phyloP scores from a whole-genome alignment of 2,113 vertebrate species.

The Pseudonaja textilis region DNA sequence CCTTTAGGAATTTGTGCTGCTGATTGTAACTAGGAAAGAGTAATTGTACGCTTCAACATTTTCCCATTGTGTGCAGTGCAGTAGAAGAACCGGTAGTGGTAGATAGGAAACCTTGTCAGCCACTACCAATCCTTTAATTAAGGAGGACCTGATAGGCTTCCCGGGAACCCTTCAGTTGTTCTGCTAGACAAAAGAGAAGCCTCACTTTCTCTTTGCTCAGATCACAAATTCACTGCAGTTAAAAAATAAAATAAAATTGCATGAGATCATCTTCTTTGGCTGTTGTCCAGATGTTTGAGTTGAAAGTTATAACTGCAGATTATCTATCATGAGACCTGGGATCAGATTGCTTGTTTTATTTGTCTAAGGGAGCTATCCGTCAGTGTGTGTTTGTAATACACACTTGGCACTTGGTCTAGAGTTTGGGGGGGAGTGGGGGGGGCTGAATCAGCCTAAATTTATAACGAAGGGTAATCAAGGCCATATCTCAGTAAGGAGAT shows the following conservation, averaged over 20 bases:
- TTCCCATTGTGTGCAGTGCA: not conserved
- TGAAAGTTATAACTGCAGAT: not conserved
- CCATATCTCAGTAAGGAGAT: constrained; percentile 2
- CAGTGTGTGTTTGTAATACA: constrained; percentile 1
- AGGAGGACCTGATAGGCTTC: not conserved
- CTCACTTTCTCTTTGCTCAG: not conserved
- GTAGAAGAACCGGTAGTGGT: not conserved
- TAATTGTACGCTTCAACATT: not conserved
- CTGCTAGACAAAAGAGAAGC: not conserved
- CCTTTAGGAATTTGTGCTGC: not conserved
- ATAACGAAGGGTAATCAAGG: not conserved
- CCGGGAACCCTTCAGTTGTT: not conserved
- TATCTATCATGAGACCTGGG: not conserved
- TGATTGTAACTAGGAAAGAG: not conserved
- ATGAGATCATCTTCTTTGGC: not conserved
- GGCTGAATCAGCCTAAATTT: not conserved
- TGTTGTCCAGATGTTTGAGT: constrained; percentile 1
- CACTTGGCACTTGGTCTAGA: constrained; percentile 15
- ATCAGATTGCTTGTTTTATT: not conserved
- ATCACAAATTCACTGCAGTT: not conserved
- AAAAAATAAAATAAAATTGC: not conserved
- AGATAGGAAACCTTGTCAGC: not conserved
- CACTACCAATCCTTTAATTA: not conserved
- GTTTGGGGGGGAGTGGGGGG: not conserved
- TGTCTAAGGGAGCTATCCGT: not conserved